Evolutionary conservation across 2,797 vertebrate species (phyloP).

Genomic region (Gymnothorax reevesii): DNA sequence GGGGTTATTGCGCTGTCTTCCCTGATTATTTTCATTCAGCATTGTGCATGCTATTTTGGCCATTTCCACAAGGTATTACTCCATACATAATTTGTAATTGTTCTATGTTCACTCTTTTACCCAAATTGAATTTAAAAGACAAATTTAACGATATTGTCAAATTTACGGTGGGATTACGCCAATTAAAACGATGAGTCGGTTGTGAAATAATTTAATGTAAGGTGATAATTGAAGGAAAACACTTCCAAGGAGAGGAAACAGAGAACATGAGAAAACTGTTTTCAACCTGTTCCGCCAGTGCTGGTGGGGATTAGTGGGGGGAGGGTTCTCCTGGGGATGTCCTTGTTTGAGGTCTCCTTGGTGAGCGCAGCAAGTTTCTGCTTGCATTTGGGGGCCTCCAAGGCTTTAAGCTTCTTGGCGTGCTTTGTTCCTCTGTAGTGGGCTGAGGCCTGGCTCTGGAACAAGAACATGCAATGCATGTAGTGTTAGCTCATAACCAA

Average conservation of each 20-base stretch:
- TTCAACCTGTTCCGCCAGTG: constrained; percentile 90
- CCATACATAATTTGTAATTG: background rate
- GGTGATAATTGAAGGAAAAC: background rate
- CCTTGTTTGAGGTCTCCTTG: constrained; percentile 79
- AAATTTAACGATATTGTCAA: background rate
- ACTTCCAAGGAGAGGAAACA: background rate
- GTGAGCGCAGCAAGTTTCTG: constrained; percentile 80
- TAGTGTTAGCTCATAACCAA: constrained; percentile 76
- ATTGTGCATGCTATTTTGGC: background rate
- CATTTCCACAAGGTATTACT: background rate
- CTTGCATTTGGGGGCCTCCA: constrained; percentile 93
- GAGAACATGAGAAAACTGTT: constrained; percentile 56
- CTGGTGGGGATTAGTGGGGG: constrained; percentile 72
- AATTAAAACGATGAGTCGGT: background rate
- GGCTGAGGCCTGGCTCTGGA: constrained; percentile 96
- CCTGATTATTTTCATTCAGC: background rate
- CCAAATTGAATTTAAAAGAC: background rate
- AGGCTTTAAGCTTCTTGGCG: constrained; percentile 98
- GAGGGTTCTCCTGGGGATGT: constrained; percentile 79
- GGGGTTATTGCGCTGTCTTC: background rate
- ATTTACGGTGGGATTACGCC: background rate
- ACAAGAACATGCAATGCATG: constrained; percentile 83
- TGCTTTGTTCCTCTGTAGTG: constrained; percentile 99
- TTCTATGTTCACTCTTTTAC: background rate
- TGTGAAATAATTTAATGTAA: constrained; percentile 9